Percentiles rank a stretch among this genome's conserved stretches.
These are phyloP conservation scores for Lathamus discolor DNA, from an alignment of 2,113 vertebrate genomes.

Conservation along the genomic window DNA sequence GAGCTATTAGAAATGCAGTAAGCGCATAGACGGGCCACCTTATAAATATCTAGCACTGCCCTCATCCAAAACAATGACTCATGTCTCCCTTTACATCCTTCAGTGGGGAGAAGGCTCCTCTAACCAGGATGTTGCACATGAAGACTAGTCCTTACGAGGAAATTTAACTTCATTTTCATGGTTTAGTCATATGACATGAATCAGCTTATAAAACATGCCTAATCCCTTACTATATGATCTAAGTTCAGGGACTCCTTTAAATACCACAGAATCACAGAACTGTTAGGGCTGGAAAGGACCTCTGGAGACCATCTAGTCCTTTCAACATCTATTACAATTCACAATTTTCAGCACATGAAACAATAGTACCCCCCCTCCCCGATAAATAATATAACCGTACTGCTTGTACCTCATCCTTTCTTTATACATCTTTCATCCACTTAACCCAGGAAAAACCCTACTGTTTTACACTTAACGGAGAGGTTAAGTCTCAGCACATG, in stretches of 20 bases:
- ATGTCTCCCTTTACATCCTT: not conserved
- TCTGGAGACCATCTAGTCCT: not conserved
- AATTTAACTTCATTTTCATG: not conserved
- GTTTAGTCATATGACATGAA: not conserved
- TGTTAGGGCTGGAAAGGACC: not conserved
- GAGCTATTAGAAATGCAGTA: not conserved
- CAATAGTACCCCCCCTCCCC: not conserved
- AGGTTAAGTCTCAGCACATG: not conserved
- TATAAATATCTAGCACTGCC: not conserved
- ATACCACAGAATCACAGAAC: not conserved
- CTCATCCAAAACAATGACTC: not conserved
- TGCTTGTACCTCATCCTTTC: not conserved
- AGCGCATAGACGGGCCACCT: not conserved
- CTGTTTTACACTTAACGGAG: not conserved
- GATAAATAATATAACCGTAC: not conserved
- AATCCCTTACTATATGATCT: not conserved
- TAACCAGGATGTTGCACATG: not conserved
- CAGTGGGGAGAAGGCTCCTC: not conserved
- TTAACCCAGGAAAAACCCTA: not conserved
- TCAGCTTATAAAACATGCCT: not conserved
- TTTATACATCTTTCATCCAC: not conserved
- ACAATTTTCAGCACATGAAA: not conserved
- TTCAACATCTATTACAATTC: not conserved
- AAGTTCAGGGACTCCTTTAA: not conserved
- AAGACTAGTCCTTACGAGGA: not conserved